Conservation (phyloP, 92 coral and sea anemone species). For the Epizoanthus scotinus region DNA sequence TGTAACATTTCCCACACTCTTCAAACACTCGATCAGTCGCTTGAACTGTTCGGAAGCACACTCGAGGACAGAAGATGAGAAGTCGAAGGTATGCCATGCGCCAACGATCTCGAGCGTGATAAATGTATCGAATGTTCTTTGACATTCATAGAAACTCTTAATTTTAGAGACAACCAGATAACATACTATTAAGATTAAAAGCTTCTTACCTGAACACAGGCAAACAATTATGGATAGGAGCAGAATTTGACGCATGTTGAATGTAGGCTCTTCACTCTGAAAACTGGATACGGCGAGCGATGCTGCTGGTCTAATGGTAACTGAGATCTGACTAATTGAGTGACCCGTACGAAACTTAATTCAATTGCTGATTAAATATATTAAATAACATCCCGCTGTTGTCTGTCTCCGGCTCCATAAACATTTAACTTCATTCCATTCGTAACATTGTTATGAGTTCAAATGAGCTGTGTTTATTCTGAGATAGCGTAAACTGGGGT, state of each 20-base stretch:
- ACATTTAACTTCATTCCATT: slow-evolving; percentile 68
- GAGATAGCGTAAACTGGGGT: slow-evolving; percentile 57
- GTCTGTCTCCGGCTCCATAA: slow-evolving; percentile 47
- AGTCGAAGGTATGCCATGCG: neutral
- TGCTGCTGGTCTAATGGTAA: neutral
- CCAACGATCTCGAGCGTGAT: neutral
- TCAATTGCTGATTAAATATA: slow-evolving; percentile 43
- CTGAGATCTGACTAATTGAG: slow-evolving; percentile 37
- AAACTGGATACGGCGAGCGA: neutral
- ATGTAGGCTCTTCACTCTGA: neutral
- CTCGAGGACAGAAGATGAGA: neutral
- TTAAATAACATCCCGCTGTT: slow-evolving; percentile 46
- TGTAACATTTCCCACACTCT: neutral
- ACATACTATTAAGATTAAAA: neutral
- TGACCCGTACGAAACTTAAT: slow-evolving; percentile 40
- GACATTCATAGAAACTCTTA: neutral
- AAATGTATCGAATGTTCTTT: slow-evolving; percentile 9
- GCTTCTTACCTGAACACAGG: slow-evolving; percentile 39
- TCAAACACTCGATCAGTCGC: neutral
- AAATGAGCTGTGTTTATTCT: slow-evolving; percentile 66
- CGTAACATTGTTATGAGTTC: slow-evolving; percentile 78
- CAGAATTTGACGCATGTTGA: slow-evolving; percentile 34
- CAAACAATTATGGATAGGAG: slow-evolving; percentile 11
- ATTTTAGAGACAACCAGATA: neutral
- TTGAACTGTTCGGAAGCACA: neutral